These are phyloP conservation scores for Colletes gigas DNA, from an alignment of 1,140 invertebrate species.

Conservation along the genomic window DNA sequence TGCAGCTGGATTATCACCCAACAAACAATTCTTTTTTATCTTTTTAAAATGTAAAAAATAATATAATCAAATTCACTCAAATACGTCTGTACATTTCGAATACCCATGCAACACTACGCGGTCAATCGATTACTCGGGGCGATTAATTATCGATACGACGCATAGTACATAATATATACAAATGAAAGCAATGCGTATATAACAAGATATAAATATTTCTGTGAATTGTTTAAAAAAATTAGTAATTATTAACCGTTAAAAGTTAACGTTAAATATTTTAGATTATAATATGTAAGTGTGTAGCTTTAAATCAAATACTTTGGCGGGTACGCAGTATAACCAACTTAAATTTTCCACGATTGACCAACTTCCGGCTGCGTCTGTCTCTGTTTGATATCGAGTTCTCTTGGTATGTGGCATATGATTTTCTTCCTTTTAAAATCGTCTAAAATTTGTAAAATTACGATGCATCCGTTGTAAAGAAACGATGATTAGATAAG, in stretches of 20 bases:
- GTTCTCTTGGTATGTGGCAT: constrained; percentile 54
- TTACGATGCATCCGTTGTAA: constrained; percentile 32
- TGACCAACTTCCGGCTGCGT: constrained; percentile 18
- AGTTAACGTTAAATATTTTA: background rate
- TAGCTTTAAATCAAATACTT: constrained; percentile 22
- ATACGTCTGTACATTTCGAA: constrained; percentile 44
- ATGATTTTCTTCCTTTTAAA: background rate
- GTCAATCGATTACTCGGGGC: background rate
- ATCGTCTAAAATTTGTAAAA: constrained; percentile 41
- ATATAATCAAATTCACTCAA: constrained; percentile 16
- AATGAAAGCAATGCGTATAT: too few species aligned
- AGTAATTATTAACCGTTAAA: background rate
- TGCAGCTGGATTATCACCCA: too few species aligned
- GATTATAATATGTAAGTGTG: background rate
- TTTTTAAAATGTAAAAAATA: constrained; percentile 35
- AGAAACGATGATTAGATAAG: background rate
- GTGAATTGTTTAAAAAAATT: constrained; percentile 1
- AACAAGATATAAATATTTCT: background rate
- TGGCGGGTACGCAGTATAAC: constrained; percentile 5
- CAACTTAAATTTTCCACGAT: background rate
- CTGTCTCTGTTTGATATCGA: constrained; percentile 51
- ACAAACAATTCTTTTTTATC: constrained; percentile 61
- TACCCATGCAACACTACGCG: background rate
- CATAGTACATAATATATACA: background rate
- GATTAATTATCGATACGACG: background rate